Conservation (phyloP, 2,113 vertebrate genomes). For the Charina bottae region DNA sequence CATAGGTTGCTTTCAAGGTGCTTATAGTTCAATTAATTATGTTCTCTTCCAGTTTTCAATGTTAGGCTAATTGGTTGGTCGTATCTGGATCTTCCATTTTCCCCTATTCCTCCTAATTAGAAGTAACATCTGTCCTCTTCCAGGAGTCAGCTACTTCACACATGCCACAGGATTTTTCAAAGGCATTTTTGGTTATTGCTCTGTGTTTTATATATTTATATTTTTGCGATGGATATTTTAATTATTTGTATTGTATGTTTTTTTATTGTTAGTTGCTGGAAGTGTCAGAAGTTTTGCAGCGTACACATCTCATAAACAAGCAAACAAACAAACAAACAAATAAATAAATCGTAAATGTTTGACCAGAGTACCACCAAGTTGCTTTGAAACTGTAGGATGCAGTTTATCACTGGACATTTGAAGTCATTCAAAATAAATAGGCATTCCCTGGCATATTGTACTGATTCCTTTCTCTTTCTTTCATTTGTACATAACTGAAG, state of each 20-base stretch:
- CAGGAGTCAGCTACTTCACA: background rate
- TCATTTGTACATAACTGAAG: background rate
- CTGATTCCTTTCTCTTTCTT: background rate
- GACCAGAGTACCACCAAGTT: background rate
- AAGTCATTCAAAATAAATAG: background rate
- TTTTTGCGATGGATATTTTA: background rate
- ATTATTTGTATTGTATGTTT: background rate
- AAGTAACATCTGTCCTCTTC: background rate
- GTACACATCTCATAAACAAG: background rate
- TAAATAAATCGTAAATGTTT: background rate
- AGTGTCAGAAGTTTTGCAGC: background rate
- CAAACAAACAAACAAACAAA: background rate
- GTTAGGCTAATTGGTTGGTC: background rate
- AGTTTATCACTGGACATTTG: background rate
- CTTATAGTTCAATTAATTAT: background rate
- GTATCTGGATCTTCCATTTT: background rate
- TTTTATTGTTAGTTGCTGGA: background rate
- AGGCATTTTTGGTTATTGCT: background rate
- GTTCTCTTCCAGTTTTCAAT: background rate
- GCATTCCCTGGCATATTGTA: background rate
- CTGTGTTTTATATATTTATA: background rate
- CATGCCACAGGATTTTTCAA: background rate
- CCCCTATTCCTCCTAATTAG: background rate
- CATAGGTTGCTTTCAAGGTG: background rate
- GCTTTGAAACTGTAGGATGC: background rate